These are phyloP conservation scores for Bos javanicus DNA, from an alignment of 2,113 vertebrate genomes.

Conservation along the genomic window DNA sequence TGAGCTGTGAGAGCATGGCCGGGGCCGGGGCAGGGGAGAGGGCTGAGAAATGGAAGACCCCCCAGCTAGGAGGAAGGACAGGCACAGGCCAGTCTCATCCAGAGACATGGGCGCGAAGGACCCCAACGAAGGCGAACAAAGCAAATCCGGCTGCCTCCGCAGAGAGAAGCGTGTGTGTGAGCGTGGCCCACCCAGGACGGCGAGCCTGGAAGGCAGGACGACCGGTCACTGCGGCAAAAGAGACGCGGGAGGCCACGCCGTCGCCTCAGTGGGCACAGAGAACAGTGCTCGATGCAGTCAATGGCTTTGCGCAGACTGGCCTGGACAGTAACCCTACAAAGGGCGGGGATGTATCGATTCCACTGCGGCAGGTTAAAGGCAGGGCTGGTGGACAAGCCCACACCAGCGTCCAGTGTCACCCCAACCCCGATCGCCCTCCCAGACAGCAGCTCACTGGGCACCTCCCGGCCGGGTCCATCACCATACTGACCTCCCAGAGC, in stretches of 20 bases:
- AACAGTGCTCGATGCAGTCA: background rate
- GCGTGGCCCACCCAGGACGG: accelerated
- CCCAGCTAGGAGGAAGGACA: background rate
- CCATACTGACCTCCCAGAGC: no score
- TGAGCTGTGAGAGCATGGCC: background rate
- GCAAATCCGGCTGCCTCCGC: background rate
- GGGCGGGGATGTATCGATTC: accelerated
- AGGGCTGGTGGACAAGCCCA: background rate
- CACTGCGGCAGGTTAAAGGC: background rate
- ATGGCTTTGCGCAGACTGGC: background rate
- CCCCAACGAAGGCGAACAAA: background rate
- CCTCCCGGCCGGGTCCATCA: background rate
- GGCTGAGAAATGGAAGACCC: background rate
- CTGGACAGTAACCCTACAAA: background rate
- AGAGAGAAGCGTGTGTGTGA: background rate
- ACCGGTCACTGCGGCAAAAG: accelerated
- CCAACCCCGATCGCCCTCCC: background rate
- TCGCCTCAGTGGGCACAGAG: accelerated
- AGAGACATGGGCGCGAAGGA: background rate
- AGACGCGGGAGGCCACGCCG: accelerated
- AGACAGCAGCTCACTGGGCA: background rate
- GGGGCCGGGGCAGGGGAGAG: accelerated
- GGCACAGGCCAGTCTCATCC: background rate
- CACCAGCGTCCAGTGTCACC: accelerated
- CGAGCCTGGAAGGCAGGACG: background rate